A percentile compares a stretch with the other conserved stretches of the same genome.
phyloP scores from a whole-genome alignment of 1,140 invertebrate species.

The Dendroctonus valens region DNA sequence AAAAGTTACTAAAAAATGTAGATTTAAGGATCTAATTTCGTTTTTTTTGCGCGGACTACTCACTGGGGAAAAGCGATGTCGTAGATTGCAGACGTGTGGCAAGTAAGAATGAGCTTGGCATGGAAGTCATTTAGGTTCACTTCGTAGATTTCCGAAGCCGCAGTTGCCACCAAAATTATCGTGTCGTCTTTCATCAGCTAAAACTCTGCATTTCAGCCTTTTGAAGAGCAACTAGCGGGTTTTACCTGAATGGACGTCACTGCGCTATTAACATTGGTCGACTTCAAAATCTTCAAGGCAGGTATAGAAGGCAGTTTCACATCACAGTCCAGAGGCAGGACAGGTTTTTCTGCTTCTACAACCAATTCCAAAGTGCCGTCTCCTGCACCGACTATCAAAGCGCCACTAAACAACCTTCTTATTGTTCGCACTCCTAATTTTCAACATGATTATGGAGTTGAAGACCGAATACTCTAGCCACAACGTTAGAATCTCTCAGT shows the following conservation, averaged over 20 bases:
- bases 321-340: conserved; percentile 21
- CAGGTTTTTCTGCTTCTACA: conserved; percentile 51
- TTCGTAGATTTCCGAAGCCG: conserved; percentile 77
- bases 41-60: too few species aligned
- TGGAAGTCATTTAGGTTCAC: conserved; percentile 71
- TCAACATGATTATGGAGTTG: too few species aligned
- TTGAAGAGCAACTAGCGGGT: conserved; percentile 3
- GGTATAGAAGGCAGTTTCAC: conserved; percentile 49
- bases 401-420: conserved; percentile 58
- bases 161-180: conserved; percentile 72
- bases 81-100: conserved; percentile 77
- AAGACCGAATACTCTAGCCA: too few species aligned
- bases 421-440: conserved; percentile 67
- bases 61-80: conserved; percentile 82
- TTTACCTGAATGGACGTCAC: conserved; percentile 66
- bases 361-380: conserved; percentile 76
- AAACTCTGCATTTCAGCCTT: conserved; percentile 5
- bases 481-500: neutral
- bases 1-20: conserved; percentile 61
- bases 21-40: neutral
- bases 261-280: conserved; percentile 58
- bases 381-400: conserved; percentile 76
- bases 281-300: conserved; percentile 49
- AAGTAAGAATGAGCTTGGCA: conserved; percentile 71
- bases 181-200: conserved; percentile 57